Base-by-base conservation (phyloP, 2,888 invertebrate species). In the Syritta pipiens region DNA sequence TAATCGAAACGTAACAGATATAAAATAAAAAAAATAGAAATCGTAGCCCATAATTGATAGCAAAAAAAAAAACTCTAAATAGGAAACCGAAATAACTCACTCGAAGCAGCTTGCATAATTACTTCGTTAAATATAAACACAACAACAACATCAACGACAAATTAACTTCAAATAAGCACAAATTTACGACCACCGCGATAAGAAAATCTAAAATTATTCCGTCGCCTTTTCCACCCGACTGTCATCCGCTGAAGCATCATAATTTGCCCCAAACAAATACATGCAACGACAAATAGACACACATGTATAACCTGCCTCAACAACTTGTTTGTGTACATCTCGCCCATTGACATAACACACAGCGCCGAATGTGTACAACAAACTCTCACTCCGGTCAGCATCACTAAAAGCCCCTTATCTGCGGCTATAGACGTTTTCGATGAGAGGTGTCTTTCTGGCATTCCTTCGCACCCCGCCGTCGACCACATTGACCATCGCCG, bases 391-490 rank as follows among this genome's bases (percentile, higher is more conserved):
- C 37, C 17, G 37, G 37, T 37, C 26, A 53, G 30, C 44, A 53
- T 35, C 55, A 37, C 44, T 55, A 48, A 67, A 57, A 55, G 71
- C 71, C 75, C 42, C 62, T 69, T 76, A 76, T 76, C 69, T 68
- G 7, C 30, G 19, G 17, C 37, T 17, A 37, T 49, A 37, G 24
- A 42, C 30, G 19, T 49, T 35, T 49, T 65, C 30, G 28, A 1
- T 71, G 62, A 51, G 42, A 10, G 37, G 30, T 49, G 71, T 44
- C 62, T 76, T 76, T 76, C 71, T 63, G 76, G 71, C 63, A 76
- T 69, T 63, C 57, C 10, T 4, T n/a, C 19, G 2, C 37, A 10
- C 17, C 44, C 17, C 60, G 3, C 22, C 9, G 20, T 24, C 26
- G 35, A 17, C 46, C 28, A 60, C 19, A 24, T 9, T 26, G 17